Base-by-base conservation (phyloP, 1,140 invertebrate species). In the Oncopodura yosiiana region DNA sequence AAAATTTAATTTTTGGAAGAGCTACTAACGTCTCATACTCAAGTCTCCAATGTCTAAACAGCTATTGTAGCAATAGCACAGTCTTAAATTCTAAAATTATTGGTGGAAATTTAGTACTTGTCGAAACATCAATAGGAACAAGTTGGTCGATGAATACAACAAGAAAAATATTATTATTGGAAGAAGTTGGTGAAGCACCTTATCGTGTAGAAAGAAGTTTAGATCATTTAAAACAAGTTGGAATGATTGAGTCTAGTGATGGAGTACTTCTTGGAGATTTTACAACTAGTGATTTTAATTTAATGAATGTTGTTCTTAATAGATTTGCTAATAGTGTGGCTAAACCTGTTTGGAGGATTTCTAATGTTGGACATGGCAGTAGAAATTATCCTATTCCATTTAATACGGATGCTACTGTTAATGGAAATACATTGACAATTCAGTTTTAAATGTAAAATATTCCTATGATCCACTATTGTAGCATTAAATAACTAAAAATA, bases 191-290 rank as follows among this genome's bases (percentile, higher is more conserved):
- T 36, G 56, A 46, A 37, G 56, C 56, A 36, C 26, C 56, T 32
- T 58, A 53, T 18, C 21, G 23, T 19, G 18, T 48, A 11, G 56
- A 58, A 24, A 36, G 50, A 24, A 48, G 42, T 21, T 39, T 58
- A 16, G 42, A 46, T n/a, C 56, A 58, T 37, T 12, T 58, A 34
- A 23, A 23, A 23, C 56, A 58, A 34, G 48, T 34, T 23, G 49
- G 56, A 11, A 18, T 58, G 18, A 44, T 58, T 12, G 16, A 50
- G 11, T n/a, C 21, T 1, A 49, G 26, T 3, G 29, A n/a, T 14
- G 56, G 34, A 3, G 48, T 53, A 16, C 19, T 58, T 16, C 49
- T 58, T 41, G 56, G 56, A 18, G 56, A 58, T 26, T 52, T 58
- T 23, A 58, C 49, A 1, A 11, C 50, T 1, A 42, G 41, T n/a